phyloP scores from a whole-genome alignment of 2,888 invertebrate species.

The Dasysyrphus albostriatus region DNA sequence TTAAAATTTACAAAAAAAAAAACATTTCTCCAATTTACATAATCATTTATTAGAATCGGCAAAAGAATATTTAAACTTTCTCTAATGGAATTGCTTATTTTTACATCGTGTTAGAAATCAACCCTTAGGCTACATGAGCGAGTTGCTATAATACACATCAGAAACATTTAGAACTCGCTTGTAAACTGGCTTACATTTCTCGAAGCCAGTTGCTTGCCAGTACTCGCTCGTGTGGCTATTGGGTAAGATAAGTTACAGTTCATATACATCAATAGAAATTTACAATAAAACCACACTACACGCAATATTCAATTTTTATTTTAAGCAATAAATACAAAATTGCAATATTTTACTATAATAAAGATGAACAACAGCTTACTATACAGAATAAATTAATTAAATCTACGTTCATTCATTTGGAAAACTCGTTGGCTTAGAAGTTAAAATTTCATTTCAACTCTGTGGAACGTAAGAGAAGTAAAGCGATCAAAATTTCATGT shows the following conservation, averaged over 20 bases:
- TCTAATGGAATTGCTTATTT: background rate
- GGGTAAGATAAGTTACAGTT: too few species aligned
- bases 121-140: too few species aligned
- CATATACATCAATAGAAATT: background rate
- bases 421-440: background rate
- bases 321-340: too few species aligned
- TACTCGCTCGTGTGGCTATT: too few species aligned
- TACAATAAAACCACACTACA: background rate
- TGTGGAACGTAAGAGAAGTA: conserved; percentile 27
- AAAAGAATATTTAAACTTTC: conserved; percentile 23
- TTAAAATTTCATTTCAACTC: background rate
- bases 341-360: too few species aligned
- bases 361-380: too few species aligned
- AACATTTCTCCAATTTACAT: conserved; percentile 15
- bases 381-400: background rate
- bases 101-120: background rate
- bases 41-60: conserved; percentile 5
- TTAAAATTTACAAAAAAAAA: background rate
- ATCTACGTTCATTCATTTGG: background rate
- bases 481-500: background rate
- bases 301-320: too few species aligned
- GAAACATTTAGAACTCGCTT: too few species aligned
- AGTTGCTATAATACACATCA: too few species aligned
- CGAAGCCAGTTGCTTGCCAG: too few species aligned
- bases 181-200: too few species aligned